Evolutionary conservation across 2,797 vertebrate genomes (phyloP), one percentile per base, ranked within the genome.

Genomic region (Myotis vivesi): DNA sequence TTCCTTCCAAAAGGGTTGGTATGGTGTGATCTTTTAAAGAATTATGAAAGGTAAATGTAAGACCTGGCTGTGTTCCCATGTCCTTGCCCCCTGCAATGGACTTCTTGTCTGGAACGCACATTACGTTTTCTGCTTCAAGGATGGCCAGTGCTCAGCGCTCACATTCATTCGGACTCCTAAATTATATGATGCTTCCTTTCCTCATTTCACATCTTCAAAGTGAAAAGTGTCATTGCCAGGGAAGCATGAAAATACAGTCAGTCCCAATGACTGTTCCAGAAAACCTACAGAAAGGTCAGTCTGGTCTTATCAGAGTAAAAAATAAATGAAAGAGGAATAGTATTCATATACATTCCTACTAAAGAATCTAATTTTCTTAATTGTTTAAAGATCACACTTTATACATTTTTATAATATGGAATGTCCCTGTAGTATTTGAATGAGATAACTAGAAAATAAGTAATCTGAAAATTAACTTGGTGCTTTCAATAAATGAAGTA

Each of bases 71-170:
- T 23, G 0, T 20, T 36, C 86, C 66, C 15, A 28, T 2, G 22
- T 49, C 55, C 83, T 91, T 94, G 73, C 73, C 46, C 68, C 80
- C 66, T 76, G 79, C 41, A 51, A 68, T 55, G 69, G 80, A 93
- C 95, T 89, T 93, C 93, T 80, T 49, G 1, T 73, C 69, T 88
- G 79, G 68, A 93, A 81, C 69, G 49, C 88, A 91, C 90, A 94
- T 72, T 91, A 84, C 22, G 36, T 81, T 93, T 95, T 91, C 93
- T 86, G 92, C 93, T 88, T 95, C 96, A 95, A 95, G 93, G 88
- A 87, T 95, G 91, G 93, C 94, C 79, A 68, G 59, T 44, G 62
- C 49, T 94, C 80, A 90, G 77, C 25, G 77, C 53, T 83, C 38
- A 0, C 55, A 91, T 95, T 94, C 75, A 93, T 93, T 96, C 44